Conservation (phyloP, 2,113 vertebrate species). For the Eubucco bourcierii region DNA sequence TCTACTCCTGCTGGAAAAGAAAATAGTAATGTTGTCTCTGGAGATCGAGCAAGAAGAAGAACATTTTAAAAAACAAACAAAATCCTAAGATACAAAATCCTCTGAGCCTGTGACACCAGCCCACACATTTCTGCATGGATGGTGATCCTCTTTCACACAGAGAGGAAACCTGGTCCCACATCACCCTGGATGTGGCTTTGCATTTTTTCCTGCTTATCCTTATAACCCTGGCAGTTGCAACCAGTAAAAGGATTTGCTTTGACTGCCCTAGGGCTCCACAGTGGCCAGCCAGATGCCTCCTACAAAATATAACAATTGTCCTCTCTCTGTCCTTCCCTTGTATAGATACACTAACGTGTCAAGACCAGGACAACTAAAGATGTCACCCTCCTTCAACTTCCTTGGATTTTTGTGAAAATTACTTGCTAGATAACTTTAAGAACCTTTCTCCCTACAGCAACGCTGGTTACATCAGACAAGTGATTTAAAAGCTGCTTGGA, state of each 20-base stretch:
- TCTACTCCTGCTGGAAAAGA: too few relatives aligned
- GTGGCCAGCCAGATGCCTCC: neutral
- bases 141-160: neutral
- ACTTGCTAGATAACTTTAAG: neutral
- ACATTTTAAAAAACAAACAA: neutral
- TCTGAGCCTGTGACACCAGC: neutral
- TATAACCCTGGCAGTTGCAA: neutral
- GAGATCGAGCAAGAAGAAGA: neutral
- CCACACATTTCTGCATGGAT: rapidly evolving
- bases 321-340: neutral
- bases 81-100: neutral
- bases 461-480: neutral
- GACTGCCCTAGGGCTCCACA: neutral
- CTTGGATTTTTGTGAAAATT: neutral
- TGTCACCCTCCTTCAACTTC: neutral
- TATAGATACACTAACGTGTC: neutral
- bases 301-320: neutral
- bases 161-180: neutral
- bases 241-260: neutral
- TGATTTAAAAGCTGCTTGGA: neutral
- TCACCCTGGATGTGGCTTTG: neutral
- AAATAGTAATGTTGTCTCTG: neutral
- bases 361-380: neutral
- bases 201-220: neutral
- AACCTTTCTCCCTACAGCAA: neutral